Evolutionary conservation across 2,888 invertebrate genomes (phyloP).

Genomic region (Heliconius charithonia): DNA sequence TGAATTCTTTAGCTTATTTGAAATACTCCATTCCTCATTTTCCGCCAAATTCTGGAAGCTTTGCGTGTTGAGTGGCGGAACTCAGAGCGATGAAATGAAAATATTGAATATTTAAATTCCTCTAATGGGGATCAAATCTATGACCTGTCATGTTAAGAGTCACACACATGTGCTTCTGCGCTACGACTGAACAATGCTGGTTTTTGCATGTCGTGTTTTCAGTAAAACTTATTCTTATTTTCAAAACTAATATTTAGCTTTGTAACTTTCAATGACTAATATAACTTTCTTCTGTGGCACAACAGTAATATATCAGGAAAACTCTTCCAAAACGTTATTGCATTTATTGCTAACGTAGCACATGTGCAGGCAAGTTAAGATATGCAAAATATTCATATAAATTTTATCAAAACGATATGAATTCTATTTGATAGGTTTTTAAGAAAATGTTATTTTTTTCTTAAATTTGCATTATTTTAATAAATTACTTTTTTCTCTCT

Average conservation of each 20-base stretch:
- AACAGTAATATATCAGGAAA: conserved; percentile 5
- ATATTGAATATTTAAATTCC: no score
- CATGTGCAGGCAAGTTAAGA: neutral
- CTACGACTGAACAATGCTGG: no score
- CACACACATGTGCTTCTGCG: no score
- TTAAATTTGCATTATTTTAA: neutral
- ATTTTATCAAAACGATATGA: neutral
- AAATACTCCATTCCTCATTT: neutral
- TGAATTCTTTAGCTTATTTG: neutral
- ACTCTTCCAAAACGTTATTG: neutral
- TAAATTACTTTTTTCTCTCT: no score
- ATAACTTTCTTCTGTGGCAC: conserved; percentile 2
- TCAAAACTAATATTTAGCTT: neutral
- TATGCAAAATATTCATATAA: neutral
- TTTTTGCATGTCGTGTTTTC: no score
- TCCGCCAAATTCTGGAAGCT: no score
- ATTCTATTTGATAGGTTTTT: neutral
- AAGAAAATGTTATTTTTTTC: neutral
- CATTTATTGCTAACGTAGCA: conserved; percentile 18
- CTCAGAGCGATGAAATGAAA: no score
- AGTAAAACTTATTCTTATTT: neutral
- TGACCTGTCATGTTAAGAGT: no score
- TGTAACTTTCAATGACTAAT: neutral
- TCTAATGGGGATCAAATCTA: no score
- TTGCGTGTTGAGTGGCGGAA: no score